Evolutionary conservation across 2,888 invertebrate genomes (phyloP).

Genomic region (Panorpa germanica): DNA sequence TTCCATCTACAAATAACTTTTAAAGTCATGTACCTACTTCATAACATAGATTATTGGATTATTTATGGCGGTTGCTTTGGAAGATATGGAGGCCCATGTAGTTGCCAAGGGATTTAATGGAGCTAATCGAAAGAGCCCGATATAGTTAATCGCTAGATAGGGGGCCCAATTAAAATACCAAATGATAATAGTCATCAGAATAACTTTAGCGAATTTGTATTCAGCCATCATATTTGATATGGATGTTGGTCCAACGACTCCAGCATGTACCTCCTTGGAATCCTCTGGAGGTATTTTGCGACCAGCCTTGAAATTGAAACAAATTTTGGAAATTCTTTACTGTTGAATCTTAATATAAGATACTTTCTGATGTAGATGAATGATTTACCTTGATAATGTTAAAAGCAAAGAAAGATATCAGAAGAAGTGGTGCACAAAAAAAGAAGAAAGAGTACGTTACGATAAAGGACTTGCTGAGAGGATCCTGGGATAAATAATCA

Average conservation of each 20-base stretch:
- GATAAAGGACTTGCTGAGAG: conserved; percentile 32
- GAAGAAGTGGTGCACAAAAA: conserved; percentile 27
- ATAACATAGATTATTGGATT: no score
- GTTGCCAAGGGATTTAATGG: conserved; percentile 30
- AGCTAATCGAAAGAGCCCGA: conserved; percentile 28
- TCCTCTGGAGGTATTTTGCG: no score
- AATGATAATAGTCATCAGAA: no score
- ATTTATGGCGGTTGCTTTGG: conserved; percentile 36
- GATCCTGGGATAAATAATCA: conserved; percentile 32
- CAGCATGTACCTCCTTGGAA: no score
- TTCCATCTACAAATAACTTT: no score
- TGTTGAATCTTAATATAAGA: not conserved
- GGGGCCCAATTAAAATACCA: no score
- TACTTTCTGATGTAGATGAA: no score
- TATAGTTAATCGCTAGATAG: conserved; percentile 30
- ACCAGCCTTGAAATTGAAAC: no score
- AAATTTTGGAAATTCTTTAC: not conserved
- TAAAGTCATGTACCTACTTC: no score
- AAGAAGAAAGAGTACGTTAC: conserved; percentile 30
- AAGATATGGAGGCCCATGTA: conserved; percentile 36
- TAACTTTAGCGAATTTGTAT: no score
- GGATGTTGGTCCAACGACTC: no score
- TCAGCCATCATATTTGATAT: no score
- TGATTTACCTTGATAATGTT: conserved; percentile 38
- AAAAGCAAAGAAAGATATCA: conserved; percentile 39